Conservation (phyloP, 2,113 vertebrate genomes). For the Rousettus leschenaultii region DNA sequence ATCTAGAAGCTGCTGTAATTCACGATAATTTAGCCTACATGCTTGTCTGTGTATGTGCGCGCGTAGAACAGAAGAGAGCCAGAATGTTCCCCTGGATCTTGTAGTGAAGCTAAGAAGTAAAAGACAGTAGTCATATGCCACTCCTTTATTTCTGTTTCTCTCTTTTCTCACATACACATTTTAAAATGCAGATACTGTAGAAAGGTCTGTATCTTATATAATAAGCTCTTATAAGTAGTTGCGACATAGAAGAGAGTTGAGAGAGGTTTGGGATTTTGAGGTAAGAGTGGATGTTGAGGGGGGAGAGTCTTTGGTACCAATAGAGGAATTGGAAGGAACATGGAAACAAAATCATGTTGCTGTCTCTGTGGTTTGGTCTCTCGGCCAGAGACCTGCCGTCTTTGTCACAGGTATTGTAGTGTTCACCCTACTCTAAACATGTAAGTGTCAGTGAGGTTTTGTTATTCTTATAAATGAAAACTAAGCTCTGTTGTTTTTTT, state of each 20-base stretch:
- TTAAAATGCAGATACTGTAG: neutral
- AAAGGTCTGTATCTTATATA: neutral
- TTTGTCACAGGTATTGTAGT: neutral
- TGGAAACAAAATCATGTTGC: neutral
- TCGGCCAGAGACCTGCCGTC: neutral
- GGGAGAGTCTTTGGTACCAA: neutral
- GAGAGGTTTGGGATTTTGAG: neutral
- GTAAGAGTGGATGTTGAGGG: no score
- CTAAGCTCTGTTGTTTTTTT: constrained; percentile 29
- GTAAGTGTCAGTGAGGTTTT: neutral
- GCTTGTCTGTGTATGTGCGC: neutral
- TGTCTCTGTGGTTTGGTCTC: neutral
- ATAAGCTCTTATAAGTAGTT: neutral
- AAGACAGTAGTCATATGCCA: neutral
- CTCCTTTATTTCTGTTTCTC: neutral
- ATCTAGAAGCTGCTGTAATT: neutral
- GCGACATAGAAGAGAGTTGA: neutral
- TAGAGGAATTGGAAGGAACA: neutral
- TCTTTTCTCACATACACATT: neutral
- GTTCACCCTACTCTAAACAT: neutral
- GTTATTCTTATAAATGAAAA: neutral
- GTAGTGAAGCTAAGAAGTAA: neutral
- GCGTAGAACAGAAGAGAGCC: neutral
- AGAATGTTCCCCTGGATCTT: neutral
- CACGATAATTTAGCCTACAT: neutral